Conservation (phyloP, 2,113 vertebrate genomes). For the Copsychus sechellarum region DNA sequence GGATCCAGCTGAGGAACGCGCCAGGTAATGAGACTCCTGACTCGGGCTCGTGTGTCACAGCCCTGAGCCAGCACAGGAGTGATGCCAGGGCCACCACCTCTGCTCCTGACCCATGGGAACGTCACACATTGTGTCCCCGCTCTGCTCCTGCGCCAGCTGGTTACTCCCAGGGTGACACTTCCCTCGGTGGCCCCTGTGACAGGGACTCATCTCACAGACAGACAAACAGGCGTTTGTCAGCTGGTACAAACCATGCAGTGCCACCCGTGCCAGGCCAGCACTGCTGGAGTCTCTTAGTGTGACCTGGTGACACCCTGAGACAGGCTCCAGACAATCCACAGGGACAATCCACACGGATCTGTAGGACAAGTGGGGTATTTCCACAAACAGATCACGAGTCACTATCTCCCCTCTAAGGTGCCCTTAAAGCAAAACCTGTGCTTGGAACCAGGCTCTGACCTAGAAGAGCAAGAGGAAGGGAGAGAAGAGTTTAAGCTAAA, state of each 20-base stretch:
- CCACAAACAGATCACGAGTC: neutral
- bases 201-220: neutral
- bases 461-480: neutral
- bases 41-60: neutral
- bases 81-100: constrained; percentile 18
- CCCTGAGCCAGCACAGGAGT: constrained; percentile 13
- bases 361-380: neutral
- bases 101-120: neutral
- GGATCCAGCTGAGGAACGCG: neutral
- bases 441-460: constrained; percentile 14
- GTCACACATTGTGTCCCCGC: neutral
- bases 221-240: neutral
- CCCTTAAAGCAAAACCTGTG: neutral
- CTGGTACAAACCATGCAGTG: neutral
- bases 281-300: fast-evolving
- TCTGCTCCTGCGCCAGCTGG: neutral
- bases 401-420: neutral
- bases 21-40: constrained; percentile 28
- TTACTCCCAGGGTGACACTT: neutral
- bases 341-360: neutral
- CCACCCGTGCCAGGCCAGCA: neutral
- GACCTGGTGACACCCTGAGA: neutral
- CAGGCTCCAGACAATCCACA: neutral
- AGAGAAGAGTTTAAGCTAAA: constrained; percentile 26
- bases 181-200: fast-evolving